Conservation (phyloP, 1,140 invertebrate species). For the Thalassaphorura encarpata region DNA sequence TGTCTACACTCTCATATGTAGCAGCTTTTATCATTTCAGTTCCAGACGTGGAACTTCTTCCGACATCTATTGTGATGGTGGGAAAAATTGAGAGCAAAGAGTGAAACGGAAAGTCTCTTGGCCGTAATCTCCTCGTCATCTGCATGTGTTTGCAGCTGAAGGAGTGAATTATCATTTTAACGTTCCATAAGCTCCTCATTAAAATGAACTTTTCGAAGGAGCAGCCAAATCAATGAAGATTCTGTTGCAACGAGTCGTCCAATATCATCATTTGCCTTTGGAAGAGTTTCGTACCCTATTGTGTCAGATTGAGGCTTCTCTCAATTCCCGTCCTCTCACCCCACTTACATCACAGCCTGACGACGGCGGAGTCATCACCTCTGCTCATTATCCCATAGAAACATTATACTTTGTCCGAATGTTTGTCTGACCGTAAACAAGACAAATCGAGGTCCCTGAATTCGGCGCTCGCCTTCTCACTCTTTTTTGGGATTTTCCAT, state of each 20-base stretch:
- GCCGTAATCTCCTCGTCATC: background rate
- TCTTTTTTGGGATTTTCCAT: too few relatives aligned
- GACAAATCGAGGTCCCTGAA: too few relatives aligned
- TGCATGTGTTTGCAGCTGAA: background rate
- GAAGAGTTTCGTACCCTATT: slow-evolving; percentile 34
- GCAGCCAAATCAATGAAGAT: slow-evolving; percentile 35
- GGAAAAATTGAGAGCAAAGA: background rate
- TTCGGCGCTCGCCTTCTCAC: too few relatives aligned
- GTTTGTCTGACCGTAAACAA: too few relatives aligned
- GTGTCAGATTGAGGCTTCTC: slow-evolving; percentile 30
- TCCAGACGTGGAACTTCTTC: background rate
- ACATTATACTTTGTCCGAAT: too few relatives aligned
- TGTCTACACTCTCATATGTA: too few relatives aligned
- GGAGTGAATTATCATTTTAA: slow-evolving; percentile 33
- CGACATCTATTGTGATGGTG: background rate
- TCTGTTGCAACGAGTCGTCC: slow-evolving; percentile 18
- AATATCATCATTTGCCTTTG: background rate
- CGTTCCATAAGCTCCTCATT: slow-evolving; percentile 34
- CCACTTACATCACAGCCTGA: slow-evolving; percentile 31
- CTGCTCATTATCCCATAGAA: slow-evolving; percentile 20
- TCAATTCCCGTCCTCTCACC: slow-evolving; percentile 34
- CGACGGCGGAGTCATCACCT: slow-evolving; percentile 33
- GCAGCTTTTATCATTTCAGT: too few relatives aligned
- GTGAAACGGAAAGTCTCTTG: background rate
- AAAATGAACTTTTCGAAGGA: slow-evolving; percentile 35